These are phyloP conservation scores for Andrena bucephala DNA, from an alignment of 2,888 invertebrate genomes.

Conservation along the genomic window DNA sequence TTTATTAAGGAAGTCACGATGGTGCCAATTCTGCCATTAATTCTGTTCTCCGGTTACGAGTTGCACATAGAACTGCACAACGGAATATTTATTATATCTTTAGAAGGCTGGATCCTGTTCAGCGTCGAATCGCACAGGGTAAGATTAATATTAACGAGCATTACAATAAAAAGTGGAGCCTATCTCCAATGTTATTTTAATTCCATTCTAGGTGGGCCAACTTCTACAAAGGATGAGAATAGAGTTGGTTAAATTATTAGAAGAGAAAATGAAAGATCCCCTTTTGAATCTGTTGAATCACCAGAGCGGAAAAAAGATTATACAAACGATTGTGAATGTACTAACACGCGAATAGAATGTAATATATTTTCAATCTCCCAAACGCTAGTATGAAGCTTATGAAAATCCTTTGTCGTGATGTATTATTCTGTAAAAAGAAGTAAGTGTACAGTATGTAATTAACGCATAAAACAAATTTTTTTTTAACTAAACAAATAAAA, in stretches of 20 bases:
- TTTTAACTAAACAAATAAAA: neutral
- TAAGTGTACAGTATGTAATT: conserved; percentile 5
- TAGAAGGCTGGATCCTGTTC: conserved; percentile 94
- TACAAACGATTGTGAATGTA: conserved; percentile 91
- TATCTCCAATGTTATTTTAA: no score
- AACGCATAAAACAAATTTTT: neutral
- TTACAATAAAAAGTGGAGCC: no score
- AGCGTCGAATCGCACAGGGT: conserved; percentile 92
- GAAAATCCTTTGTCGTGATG: neutral
- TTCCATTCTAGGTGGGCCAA: conserved; percentile 89
- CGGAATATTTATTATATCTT: conserved; percentile 90
- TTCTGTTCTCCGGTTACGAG: conserved; percentile 89
- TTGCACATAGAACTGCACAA: conserved; percentile 90
- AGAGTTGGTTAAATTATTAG: conserved; percentile 91
- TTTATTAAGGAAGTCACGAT: conserved; percentile 93
- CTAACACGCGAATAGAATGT: conserved; percentile 84
- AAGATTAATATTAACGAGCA: conserved; percentile 63
- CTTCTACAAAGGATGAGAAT: conserved; percentile 92
- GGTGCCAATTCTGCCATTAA: conserved; percentile 91
- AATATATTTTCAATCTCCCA: conserved; percentile 14
- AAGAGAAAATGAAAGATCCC: conserved; percentile 94
- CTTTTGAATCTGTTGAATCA: conserved; percentile 90
- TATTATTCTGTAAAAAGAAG: neutral
- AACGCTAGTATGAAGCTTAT: conserved; percentile 13
- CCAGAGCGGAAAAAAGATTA: conserved; percentile 91